phyloP scores from a whole-genome alignment of 2,797 vertebrate species.

The Takifugu ocellatus region DNA sequence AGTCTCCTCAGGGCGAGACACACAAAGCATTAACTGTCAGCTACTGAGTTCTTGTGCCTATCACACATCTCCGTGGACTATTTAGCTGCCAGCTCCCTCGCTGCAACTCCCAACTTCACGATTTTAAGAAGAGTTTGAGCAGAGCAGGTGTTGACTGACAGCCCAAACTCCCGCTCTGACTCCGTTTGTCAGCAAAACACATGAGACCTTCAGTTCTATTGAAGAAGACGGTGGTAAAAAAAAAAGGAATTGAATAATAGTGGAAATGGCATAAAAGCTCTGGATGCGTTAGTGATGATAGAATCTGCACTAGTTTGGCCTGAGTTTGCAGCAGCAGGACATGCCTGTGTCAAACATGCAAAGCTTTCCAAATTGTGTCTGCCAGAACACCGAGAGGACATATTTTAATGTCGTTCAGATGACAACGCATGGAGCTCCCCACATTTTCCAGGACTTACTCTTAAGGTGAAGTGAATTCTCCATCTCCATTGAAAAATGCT shows the following conservation, averaged over 20 bases:
- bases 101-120: constrained; percentile 58
- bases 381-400: no score
- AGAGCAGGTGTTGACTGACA: constrained; percentile 77
- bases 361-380: constrained; percentile 15
- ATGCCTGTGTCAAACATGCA: constrained; percentile 19
- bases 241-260: constrained; percentile 45
- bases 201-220: constrained; percentile 48
- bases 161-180: constrained; percentile 57
- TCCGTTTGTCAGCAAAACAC: constrained; percentile 54
- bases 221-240: constrained; percentile 39
- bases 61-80: constrained; percentile 76
- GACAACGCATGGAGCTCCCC: no score
- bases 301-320: no score
- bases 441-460: no score
- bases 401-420: no score
- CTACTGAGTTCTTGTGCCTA: constrained; percentile 66
- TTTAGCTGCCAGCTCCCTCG: constrained; percentile 75
- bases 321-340: no score
- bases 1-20: constrained; percentile 66
- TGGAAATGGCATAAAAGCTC: constrained; percentile 25
- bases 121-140: constrained; percentile 74
- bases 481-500: no score
- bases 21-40: constrained; percentile 74
- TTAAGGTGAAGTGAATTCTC: no score
- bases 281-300: no score